Percentiles rank a stretch among this genome's conserved stretches.
Conservation (phyloP, 2,888 invertebrate genomes). For the Drosophila anomalata region DNA sequence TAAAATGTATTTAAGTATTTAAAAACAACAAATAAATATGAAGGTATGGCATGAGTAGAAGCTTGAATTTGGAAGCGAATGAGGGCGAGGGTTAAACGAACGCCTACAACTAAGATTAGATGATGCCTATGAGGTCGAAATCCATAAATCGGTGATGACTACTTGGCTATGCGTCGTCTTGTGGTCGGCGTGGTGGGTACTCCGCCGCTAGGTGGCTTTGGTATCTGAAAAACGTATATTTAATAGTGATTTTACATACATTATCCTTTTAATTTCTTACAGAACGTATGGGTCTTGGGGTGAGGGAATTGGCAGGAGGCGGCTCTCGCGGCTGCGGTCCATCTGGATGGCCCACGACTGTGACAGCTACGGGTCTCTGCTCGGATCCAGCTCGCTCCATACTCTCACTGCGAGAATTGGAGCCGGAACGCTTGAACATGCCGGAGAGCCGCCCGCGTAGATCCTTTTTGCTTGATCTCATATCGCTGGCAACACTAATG, state of each 20-base stretch:
- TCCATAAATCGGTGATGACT: slow-evolving; percentile 39
- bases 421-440: slow-evolving; percentile 90
- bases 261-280: slow-evolving; percentile 44
- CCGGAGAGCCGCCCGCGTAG: slow-evolving; percentile 91
- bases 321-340: slow-evolving; percentile 81
- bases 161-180: slow-evolving; percentile 77
- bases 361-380: slow-evolving; percentile 85
- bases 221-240: slow-evolving; percentile 63
- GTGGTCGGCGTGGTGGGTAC: slow-evolving; percentile 82
- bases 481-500: slow-evolving; percentile 87
- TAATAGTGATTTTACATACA: not conserved
- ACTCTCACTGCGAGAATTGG: slow-evolving; percentile 88
- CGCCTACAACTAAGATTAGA: slow-evolving; percentile 45
- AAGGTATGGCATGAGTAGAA: slow-evolving; percentile 17
- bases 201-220: slow-evolving; percentile 82
- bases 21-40: slow-evolving; percentile 38
- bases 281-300: slow-evolving; percentile 82
- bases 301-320: slow-evolving; percentile 80
- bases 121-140: slow-evolving; percentile 38
- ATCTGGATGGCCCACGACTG: slow-evolving; percentile 82
- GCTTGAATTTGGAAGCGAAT: slow-evolving; percentile 9
- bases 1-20: slow-evolving; percentile 25
- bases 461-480: slow-evolving; percentile 88
- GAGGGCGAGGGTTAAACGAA: slow-evolving; percentile 22
- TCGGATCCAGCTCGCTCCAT: slow-evolving; percentile 81